Conservation (phyloP, 92 coral and sea anemone species). For the Metridium senile region DNA sequence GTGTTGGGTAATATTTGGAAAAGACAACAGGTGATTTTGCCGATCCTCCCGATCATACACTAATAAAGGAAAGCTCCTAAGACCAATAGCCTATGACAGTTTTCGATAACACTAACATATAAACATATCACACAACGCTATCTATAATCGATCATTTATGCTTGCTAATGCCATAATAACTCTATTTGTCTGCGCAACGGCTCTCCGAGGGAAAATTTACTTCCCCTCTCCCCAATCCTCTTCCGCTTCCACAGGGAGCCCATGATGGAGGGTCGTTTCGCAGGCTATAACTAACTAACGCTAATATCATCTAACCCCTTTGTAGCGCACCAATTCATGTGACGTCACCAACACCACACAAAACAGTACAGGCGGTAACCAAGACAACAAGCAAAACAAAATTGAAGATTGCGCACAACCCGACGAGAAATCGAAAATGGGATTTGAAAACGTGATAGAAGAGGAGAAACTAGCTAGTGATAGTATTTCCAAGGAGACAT, state of each 20-base stretch:
- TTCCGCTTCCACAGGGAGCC: no score
- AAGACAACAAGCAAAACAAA: not conserved
- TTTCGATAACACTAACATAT: not conserved
- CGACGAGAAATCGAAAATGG: conserved; percentile 6
- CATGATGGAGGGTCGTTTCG: no score
- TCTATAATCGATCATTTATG: not conserved
- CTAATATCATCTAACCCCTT: conserved; percentile 16
- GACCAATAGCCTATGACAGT: not conserved
- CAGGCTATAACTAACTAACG: conserved; percentile 6
- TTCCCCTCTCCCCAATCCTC: no score
- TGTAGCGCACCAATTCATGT: not conserved
- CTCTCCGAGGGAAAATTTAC: no score
- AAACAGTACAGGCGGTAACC: not conserved
- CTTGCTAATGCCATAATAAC: conserved; percentile 8
- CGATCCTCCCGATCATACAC: no score
- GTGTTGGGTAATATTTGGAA: no score
- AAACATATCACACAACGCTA: not conserved
- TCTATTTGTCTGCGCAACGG: no score
- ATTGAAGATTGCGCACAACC: not conserved
- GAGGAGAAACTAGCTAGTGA: not conserved
- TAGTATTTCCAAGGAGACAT: not conserved
- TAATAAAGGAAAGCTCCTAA: no score
- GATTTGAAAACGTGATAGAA: not conserved
- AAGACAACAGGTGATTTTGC: no score
- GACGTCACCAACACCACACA: not conserved